These are phyloP conservation scores for Anarsia innoxiella DNA, from an alignment of 2,888 invertebrate species.

Conservation along the genomic window DNA sequence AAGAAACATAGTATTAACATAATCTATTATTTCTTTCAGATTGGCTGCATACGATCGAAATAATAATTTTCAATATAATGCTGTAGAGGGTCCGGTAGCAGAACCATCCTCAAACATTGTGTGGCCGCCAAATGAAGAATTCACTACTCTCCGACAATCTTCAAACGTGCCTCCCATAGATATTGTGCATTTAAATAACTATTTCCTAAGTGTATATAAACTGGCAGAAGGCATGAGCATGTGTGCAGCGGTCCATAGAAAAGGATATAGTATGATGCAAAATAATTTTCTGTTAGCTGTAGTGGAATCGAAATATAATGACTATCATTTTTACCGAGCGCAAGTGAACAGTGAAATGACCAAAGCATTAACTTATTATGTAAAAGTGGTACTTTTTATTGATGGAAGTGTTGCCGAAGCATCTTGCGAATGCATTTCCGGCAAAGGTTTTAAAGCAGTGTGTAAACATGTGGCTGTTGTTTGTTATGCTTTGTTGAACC, in stretches of 20 bases:
- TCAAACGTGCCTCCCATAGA: background rate
- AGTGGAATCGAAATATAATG: background rate
- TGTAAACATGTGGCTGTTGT: background rate
- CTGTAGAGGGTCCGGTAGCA: background rate
- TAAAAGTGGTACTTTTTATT: background rate
- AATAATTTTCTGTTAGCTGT: background rate
- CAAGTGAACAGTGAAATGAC: background rate
- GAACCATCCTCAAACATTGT: background rate
- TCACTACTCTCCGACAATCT: background rate
- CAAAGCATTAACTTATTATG: background rate
- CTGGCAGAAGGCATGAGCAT: background rate
- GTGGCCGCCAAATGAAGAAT: background rate
- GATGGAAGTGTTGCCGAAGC: background rate
- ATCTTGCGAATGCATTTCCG: background rate
- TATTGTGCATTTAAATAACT: background rate
- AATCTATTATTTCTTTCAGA: background rate
- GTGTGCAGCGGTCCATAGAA: background rate
- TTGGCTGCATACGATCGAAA: background rate
- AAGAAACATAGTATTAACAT: no score
- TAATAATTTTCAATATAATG: background rate
- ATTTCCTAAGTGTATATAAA: background rate
- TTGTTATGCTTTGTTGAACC: background rate
- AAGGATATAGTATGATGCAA: background rate
- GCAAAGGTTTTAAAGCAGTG: background rate
- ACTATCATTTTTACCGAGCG: background rate